Base-by-base conservation (phyloP, 53 echinoderm and acorn worm genomes). In the Astropecten irregularis region DNA sequence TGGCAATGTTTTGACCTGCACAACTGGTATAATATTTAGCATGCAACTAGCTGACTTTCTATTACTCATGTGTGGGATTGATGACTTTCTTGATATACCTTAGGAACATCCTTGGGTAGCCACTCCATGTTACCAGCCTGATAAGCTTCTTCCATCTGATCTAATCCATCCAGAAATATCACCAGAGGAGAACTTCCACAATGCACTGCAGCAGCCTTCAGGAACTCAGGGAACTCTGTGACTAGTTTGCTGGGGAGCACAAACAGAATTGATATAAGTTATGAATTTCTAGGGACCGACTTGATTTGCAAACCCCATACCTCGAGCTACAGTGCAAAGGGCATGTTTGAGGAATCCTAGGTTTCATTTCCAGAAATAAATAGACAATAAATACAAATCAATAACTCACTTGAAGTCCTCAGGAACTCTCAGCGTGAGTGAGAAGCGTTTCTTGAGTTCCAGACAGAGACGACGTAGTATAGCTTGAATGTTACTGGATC, bases 81-180 rank as follows among this genome's bases (percentile, higher is more conserved):
- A n/a, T n/a, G n/a, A n/a, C n/a, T n/a, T n/a, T n/a, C n/a, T n/a
- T n/a, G n/a, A n/a, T n/a, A 35, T 76, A 97, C 99, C 92, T 94
- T 88, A 27, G 99, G 99, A 6, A 97, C 48, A 18, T 87, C 76
- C 50, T 59, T 74, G 0, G 99, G 99, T 18, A 97, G 83, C 99
- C 99, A 97, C 85, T 97, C 99, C 86, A 97, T 86, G 70, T 90
- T 94, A 54, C 87, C 87, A 0, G 94, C 83, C 69, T 92, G 90
- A 48, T 94, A 66, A 15, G 71, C 76, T 0, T 84, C 52, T 23
- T 92, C 92, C 83, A 99, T 82, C 58, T 87, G 73, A 66, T 91
- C 92, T 19, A 99, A 11, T 1, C 94, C 94, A 71, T 99, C 94
- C 28, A 99, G 86, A 9, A 88, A 79, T 40, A 99, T 89, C 47